These are phyloP conservation scores for Sylvietta virens DNA, from an alignment of 2,113 vertebrate species.

Conservation along the genomic window DNA sequence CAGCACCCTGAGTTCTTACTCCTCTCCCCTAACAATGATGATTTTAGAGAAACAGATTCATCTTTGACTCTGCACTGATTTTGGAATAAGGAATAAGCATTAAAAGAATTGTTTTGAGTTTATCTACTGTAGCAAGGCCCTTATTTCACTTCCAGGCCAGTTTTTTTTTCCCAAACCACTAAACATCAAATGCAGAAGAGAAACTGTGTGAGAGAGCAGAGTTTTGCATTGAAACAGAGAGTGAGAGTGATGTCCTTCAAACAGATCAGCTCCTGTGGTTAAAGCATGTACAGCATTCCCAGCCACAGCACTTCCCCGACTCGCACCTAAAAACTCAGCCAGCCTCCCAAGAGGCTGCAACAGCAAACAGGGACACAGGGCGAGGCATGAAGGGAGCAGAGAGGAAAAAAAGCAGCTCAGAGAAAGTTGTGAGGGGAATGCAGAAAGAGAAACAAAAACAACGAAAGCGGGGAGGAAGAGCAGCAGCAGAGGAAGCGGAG, in stretches of 20 bases:
- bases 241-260: not conserved
- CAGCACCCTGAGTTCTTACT: not conserved
- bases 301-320: not conserved
- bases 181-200: slow-evolving; percentile 32
- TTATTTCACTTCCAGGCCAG: not conserved
- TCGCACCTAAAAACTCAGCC: not conserved
- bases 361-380: not conserved
- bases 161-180: not conserved
- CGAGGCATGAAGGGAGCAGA: not conserved
- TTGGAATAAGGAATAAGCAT: not conserved
- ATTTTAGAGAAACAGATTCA: not conserved
- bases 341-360: not conserved
- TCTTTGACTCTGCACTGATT: not conserved
- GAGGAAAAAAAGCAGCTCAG: not conserved
- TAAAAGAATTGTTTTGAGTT: not conserved
- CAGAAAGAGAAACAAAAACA: slow-evolving; percentile 25
- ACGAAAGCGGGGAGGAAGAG: not conserved
- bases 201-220: not conserved
- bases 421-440: not conserved
- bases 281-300: not conserved
- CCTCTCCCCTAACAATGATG: not conserved
- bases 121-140: not conserved
- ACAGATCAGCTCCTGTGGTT: not conserved
- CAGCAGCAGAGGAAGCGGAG: slow-evolving; percentile 12
- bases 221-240: not conserved